These are phyloP conservation scores for Psittacula derbiana DNA, from an alignment of 2,797 vertebrate species.

Conservation along the genomic window DNA sequence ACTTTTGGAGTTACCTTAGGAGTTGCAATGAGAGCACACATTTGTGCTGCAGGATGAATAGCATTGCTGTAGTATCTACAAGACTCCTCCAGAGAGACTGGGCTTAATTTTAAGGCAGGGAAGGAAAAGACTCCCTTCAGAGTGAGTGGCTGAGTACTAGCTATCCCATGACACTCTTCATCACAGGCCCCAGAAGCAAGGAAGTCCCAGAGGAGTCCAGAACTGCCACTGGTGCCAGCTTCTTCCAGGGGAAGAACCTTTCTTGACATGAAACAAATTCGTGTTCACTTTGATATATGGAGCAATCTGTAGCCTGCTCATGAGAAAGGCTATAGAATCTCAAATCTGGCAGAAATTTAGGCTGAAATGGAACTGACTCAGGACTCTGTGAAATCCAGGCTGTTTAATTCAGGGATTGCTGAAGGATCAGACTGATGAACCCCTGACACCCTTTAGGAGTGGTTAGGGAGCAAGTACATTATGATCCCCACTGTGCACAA, in stretches of 20 bases:
- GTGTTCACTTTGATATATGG: neutral
- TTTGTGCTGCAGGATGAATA: neutral
- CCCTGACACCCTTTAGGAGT: neutral
- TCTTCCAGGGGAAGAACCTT: neutral
- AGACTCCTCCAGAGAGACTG: neutral
- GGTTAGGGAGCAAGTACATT: neutral
- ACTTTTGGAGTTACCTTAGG: neutral
- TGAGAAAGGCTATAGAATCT: neutral
- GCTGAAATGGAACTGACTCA: neutral
- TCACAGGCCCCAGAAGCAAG: neutral
- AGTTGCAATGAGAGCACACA: neutral
- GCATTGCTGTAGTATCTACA: neutral
- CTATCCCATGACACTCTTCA: fast-evolving
- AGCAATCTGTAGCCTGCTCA: neutral
- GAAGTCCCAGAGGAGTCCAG: neutral
- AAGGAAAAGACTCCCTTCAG: neutral
- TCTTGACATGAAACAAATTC: fast-evolving
- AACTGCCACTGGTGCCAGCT: neutral
- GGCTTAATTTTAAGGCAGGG: neutral
- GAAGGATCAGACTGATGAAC: neutral
- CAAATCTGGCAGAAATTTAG: neutral
- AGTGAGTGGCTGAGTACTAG: neutral
- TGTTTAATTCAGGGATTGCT: neutral
- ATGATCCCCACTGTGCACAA: neutral
- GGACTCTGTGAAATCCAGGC: neutral